These are phyloP conservation scores for Calameuta pallipes DNA, from an alignment of 2,888 invertebrate species.

Conservation along the genomic window DNA sequence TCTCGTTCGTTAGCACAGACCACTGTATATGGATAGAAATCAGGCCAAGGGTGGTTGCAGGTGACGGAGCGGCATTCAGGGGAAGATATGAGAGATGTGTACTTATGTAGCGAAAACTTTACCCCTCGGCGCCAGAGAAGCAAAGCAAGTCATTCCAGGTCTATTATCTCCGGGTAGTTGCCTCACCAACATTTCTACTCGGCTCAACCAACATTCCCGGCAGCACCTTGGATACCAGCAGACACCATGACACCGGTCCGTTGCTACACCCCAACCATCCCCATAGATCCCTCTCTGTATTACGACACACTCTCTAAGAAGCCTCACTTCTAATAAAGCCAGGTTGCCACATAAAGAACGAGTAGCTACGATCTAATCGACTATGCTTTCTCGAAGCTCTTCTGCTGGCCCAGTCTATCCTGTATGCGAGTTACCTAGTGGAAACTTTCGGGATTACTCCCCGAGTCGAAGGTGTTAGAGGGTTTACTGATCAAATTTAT, in stretches of 20 bases:
- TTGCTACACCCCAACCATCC: background rate
- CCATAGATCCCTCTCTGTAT: slow-evolving; percentile 1
- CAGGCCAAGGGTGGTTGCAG: background rate
- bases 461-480: background rate
- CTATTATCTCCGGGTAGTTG: slow-evolving; percentile 6
- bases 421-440: background rate
- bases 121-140: slow-evolving; percentile 1
- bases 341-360: slow-evolving; percentile 4
- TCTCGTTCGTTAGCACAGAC: background rate
- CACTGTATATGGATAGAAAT: background rate
- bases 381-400: background rate
- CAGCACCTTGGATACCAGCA: background rate
- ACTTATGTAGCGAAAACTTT: background rate
- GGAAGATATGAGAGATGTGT: background rate
- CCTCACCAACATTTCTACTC: background rate
- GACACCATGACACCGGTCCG: slow-evolving; percentile 2
- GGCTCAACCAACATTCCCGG: slow-evolving; percentile 3
- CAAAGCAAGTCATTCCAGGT: slow-evolving; percentile 3
- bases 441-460: background rate
- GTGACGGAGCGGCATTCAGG: background rate
- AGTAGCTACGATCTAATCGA: background rate
- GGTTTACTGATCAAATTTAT: background rate
- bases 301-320: background rate
- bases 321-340: slow-evolving; percentile 2
- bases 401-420: background rate